Conservation (phyloP, 2,888 invertebrate species). For the Xanthorhoe designata region DNA sequence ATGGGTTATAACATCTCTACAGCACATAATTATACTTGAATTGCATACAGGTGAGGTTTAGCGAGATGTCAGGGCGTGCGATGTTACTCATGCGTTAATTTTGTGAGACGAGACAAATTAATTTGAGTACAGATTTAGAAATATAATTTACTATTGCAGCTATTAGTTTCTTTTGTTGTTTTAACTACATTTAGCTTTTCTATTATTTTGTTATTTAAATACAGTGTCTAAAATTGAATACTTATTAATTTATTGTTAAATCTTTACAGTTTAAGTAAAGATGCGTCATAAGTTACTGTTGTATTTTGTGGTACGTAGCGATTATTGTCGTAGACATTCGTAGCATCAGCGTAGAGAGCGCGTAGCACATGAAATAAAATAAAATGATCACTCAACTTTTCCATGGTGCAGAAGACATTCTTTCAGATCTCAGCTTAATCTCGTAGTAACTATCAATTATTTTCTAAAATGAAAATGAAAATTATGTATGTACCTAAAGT, state of each 20-base stretch:
- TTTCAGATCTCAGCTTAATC: neutral
- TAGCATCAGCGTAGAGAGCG: slow-evolving; percentile 21
- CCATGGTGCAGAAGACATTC: too few species aligned
- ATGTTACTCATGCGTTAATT: slow-evolving; percentile 82
- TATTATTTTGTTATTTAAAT: neutral
- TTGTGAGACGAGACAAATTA: slow-evolving; percentile 78
- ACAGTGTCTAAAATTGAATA: neutral
- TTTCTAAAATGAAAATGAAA: too few species aligned
- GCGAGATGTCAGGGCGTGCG: slow-evolving; percentile 77
- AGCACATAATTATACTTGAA: slow-evolving; percentile 42
- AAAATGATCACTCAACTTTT: too few species aligned
- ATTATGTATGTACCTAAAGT: too few species aligned
- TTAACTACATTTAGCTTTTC: neutral
- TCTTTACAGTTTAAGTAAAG: too few species aligned
- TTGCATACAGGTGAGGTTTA: slow-evolving; percentile 77
- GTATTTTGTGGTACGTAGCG: slow-evolving; percentile 21
- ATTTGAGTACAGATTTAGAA: slow-evolving; percentile 75
- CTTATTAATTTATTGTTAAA: neutral
- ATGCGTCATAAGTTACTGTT: too few species aligned
- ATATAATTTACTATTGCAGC: slow-evolving; percentile 54
- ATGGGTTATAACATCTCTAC: slow-evolving; percentile 53
- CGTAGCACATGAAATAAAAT: too few species aligned
- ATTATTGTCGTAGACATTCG: slow-evolving; percentile 16
- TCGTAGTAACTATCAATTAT: too few species aligned
- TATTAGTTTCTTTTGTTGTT: slow-evolving; percentile 31